Evolutionary conservation across 2,113 vertebrate genomes (phyloP).

Genomic region (Ascaphus truei): DNA sequence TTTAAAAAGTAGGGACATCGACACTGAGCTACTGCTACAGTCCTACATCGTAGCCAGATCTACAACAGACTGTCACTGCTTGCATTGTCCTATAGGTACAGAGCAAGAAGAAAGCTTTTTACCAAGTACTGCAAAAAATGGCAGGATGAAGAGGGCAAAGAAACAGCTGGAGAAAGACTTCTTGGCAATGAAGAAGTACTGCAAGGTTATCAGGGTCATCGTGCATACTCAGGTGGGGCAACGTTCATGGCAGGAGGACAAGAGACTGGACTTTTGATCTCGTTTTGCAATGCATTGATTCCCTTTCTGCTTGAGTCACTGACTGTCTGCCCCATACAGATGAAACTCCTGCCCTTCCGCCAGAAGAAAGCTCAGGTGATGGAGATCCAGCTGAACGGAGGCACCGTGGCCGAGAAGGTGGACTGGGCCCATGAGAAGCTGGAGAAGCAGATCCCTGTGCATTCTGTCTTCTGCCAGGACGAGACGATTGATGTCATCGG

Average conservation of each 20-base stretch:
- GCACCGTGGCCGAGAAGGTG: conserved; percentile 68
- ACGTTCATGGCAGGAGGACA: not conserved
- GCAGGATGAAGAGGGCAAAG: conserved; percentile 60
- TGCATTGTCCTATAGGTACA: conserved; percentile 56
- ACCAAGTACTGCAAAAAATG: conserved; percentile 73
- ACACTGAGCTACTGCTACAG: no score
- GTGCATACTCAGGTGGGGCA: conserved; percentile 71
- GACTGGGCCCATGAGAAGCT: conserved; percentile 69
- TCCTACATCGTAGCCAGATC: no score
- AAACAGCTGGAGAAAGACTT: conserved; percentile 74
- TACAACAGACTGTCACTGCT: no score
- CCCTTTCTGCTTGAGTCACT: not conserved
- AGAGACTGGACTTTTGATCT: not conserved
- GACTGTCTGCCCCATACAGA: conserved; percentile 45
- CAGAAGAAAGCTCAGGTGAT: conserved; percentile 78
- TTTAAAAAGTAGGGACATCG: no score
- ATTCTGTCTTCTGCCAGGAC: conserved; percentile 62
- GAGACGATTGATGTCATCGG: conserved; percentile 75
- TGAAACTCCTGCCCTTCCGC: conserved; percentile 68
- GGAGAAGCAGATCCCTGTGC: conserved; percentile 68
- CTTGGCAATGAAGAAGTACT: conserved; percentile 70
- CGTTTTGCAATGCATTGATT: no score
- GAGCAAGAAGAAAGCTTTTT: conserved; percentile 75
- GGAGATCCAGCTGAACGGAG: conserved; percentile 74
- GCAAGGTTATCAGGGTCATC: conserved; percentile 73